Conservation (phyloP, 2,888 invertebrate species). For the Melanotus villosus region DNA sequence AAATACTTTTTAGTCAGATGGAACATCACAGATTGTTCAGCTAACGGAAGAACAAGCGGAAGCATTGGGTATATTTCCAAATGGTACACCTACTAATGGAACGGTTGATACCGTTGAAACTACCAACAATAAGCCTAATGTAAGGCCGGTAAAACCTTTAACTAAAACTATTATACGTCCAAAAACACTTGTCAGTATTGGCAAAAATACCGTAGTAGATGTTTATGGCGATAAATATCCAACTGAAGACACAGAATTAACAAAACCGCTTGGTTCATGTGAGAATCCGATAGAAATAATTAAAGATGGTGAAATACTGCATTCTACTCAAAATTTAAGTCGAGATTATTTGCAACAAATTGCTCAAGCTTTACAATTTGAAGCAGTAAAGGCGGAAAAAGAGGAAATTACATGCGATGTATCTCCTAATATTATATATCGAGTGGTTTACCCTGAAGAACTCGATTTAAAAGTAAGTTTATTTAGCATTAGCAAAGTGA, state of each 20-base stretch:
- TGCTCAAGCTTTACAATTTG: slow-evolving; percentile 37
- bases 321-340: slow-evolving; percentile 45
- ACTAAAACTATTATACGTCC: neutral
- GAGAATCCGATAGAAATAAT: slow-evolving; percentile 49
- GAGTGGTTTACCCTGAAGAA: slow-evolving; percentile 63
- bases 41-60: slow-evolving; percentile 44
- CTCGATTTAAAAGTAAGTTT: slow-evolving; percentile 58
- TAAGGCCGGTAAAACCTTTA: neutral
- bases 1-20: slow-evolving; percentile 36
- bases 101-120: neutral
- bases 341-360: slow-evolving; percentile 43
- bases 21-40: slow-evolving; percentile 43
- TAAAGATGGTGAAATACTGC: slow-evolving; percentile 37
- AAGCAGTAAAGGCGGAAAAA: slow-evolving; percentile 12
- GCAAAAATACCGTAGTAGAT: neutral
- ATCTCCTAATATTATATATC: slow-evolving; percentile 57
- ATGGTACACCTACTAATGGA: neutral
- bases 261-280: slow-evolving; percentile 42
- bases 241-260: neutral
- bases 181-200: neutral
- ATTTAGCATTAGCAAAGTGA: neutral
- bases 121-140: neutral
- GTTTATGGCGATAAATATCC: neutral
- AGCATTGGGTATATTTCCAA: slow-evolving; percentile 38
- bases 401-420: slow-evolving; percentile 33